A percentile compares a stretch with the other conserved stretches of the same genome.
Conservation (phyloP, 2,113 vertebrate genomes). For the Maccullochella peelii region DNA sequence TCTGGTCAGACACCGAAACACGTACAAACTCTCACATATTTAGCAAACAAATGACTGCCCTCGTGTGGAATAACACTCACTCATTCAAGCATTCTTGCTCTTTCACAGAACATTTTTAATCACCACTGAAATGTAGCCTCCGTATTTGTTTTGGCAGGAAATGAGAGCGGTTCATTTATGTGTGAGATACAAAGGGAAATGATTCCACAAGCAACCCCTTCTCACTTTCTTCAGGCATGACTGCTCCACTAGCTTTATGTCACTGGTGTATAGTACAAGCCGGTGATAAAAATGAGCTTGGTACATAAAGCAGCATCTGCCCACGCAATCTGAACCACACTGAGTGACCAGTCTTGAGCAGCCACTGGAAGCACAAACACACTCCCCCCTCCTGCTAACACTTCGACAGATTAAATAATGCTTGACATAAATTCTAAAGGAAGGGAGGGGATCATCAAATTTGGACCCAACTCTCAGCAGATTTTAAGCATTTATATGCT, state of each 20-base stretch:
- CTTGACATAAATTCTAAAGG: constrained; percentile 68
- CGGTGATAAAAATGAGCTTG: constrained; percentile 74
- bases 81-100: background rate
- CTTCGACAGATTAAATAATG: constrained; percentile 66
- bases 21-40: background rate
- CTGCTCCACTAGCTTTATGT: constrained; percentile 75
- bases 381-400: constrained; percentile 36
- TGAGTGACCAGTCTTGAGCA: constrained; percentile 42
- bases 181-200: constrained; percentile 70
- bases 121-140: constrained; percentile 42
- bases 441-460: constrained; percentile 63
- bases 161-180: constrained; percentile 58
- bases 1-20: background rate
- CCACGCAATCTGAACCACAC: constrained; percentile 69
- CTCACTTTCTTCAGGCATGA: constrained; percentile 75
- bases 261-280: constrained; percentile 61
- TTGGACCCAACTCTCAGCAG: constrained; percentile 56
- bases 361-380: constrained; percentile 63
- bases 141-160: constrained; percentile 63
- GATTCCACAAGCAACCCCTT: constrained; percentile 59
- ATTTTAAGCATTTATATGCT: constrained; percentile 35
- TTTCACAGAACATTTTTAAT: constrained; percentile 54
- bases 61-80: constrained; percentile 4
- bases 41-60: constrained; percentile 19
- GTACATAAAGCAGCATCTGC: constrained; percentile 80